Evolutionary conservation across 2,113 vertebrate species (phyloP).

Genomic region (Mirounga angustirostris): DNA sequence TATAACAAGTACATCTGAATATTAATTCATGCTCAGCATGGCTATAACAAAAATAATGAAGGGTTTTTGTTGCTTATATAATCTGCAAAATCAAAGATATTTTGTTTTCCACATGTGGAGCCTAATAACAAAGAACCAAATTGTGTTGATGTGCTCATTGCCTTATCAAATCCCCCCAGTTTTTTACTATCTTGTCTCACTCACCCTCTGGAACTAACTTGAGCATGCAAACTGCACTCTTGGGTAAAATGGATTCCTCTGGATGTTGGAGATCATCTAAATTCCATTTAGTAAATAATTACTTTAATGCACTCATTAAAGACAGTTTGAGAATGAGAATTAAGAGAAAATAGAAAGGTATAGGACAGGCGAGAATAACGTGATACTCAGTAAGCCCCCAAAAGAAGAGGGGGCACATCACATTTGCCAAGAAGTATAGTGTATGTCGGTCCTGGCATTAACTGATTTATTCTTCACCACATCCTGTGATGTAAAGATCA

Average conservation of each 20-base stretch:
- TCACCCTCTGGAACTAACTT: background rate
- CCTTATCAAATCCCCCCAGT: background rate
- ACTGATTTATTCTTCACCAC: background rate
- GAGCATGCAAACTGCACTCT: background rate
- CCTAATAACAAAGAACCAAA: background rate
- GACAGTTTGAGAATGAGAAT: background rate
- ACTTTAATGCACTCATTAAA: background rate
- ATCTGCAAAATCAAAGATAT: slow-evolving; percentile 17
- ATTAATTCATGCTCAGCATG: slow-evolving; percentile 1
- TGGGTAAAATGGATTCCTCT: background rate
- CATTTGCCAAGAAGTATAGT: background rate
- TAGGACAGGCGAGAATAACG: background rate
- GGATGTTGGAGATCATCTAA: background rate
- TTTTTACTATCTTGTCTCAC: background rate
- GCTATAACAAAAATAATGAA: slow-evolving; percentile 37
- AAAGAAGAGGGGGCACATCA: background rate
- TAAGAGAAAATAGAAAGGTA: background rate
- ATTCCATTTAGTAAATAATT: background rate
- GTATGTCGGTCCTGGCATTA: background rate
- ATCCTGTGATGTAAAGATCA: background rate
- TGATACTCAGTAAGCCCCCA: background rate
- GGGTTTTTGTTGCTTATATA: background rate
- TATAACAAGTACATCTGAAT: slow-evolving; percentile 14
- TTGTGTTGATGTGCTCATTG: background rate
- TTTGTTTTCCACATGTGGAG: background rate